Evolutionary conservation across 2,113 vertebrate species (phyloP).

Genomic region (Psammodynastes pulverulentus): DNA sequence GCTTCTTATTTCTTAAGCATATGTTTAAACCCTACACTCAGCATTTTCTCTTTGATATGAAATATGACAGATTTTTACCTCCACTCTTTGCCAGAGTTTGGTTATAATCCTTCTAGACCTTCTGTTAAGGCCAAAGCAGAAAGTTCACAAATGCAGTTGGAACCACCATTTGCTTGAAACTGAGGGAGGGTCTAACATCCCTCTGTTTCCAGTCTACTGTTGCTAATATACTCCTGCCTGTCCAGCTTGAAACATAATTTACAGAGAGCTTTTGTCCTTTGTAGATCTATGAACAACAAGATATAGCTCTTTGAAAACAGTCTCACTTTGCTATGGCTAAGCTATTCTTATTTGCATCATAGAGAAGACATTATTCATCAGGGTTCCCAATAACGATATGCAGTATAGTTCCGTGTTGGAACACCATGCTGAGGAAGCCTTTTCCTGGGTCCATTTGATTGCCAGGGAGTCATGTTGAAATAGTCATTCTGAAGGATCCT

Average conservation of each 20-base stretch:
- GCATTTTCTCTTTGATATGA: neutral
- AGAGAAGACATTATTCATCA: slow-evolving; percentile 7
- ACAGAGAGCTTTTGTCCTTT: slow-evolving; percentile 21
- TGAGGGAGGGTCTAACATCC: neutral
- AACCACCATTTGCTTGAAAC: slow-evolving; percentile 30
- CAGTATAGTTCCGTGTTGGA: slow-evolving; percentile 65
- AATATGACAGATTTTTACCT: neutral
- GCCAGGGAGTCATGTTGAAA: slow-evolving; percentile 75
- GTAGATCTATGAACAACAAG: slow-evolving; percentile 1
- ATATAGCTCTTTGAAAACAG: slow-evolving; percentile 16
- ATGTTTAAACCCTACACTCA: slow-evolving; percentile 34
- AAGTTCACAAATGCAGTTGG: slow-evolving; percentile 21
- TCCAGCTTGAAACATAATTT: slow-evolving; percentile 15
- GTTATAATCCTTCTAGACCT: slow-evolving; percentile 1
- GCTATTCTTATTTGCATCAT: slow-evolving; percentile 38
- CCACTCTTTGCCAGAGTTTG: slow-evolving; percentile 12
- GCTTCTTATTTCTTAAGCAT: slow-evolving; percentile 25
- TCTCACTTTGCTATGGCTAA: slow-evolving; percentile 29
- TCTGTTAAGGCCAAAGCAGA: slow-evolving; percentile 30
- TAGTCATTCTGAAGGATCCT: slow-evolving; percentile 73
- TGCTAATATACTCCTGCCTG: slow-evolving; percentile 27
- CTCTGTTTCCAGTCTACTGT: neutral
- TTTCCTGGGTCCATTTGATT: slow-evolving; percentile 62
- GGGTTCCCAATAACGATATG: slow-evolving; percentile 72
- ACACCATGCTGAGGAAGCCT: slow-evolving; percentile 67